Base-by-base conservation (phyloP, 1,140 invertebrate species). In the Pomacea maculata region DNA sequence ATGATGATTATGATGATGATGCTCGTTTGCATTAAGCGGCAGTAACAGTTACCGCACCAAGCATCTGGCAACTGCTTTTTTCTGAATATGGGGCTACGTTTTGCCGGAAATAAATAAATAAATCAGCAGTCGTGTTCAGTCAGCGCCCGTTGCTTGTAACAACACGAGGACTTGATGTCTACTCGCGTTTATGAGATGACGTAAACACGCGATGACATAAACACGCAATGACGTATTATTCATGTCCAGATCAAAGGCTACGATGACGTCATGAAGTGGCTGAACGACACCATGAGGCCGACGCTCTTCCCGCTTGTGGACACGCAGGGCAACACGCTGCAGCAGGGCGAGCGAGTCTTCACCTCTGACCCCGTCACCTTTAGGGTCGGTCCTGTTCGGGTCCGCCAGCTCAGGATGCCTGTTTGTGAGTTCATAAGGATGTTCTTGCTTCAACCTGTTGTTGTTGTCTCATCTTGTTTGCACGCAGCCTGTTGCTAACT, bases 341-440 rank as follows among this genome's bases (percentile, higher is more conserved):
- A 25, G 25, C 65, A 52, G 12, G 34, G 71, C 29, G 79, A 83
- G 54, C 70, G 68, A 67, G 72, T 78, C 17, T 86, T 83, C 74
- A 83, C 85, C 80, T 61, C n/a, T 29, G 86, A 83, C 75, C 72
- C 83, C 34, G 78, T 70, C 19, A 83, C 80, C 74, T 81, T 83
- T 14, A 70, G 83, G 21, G 61, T 87, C 25, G 87, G 87, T 15
- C 86, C 86, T 17, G 81, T 76, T 15, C 67, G 87, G 55, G 61
- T 88, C 17, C 29, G 86, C 55, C 86, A 87, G 79, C 76, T 83
- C 25, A 55, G 87, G 29, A 85, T 86, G 64, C 76, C 79, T 55
- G 29, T 65, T 63, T 68, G 83, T 85, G 73, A 74, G 61, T 74
- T 2, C 34, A 45, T 6, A 2, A 45, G 2, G 34, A 45, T 45